These are phyloP conservation scores for Balaeniceps rex DNA, from an alignment of 2,113 vertebrate genomes.

Conservation along the genomic window DNA sequence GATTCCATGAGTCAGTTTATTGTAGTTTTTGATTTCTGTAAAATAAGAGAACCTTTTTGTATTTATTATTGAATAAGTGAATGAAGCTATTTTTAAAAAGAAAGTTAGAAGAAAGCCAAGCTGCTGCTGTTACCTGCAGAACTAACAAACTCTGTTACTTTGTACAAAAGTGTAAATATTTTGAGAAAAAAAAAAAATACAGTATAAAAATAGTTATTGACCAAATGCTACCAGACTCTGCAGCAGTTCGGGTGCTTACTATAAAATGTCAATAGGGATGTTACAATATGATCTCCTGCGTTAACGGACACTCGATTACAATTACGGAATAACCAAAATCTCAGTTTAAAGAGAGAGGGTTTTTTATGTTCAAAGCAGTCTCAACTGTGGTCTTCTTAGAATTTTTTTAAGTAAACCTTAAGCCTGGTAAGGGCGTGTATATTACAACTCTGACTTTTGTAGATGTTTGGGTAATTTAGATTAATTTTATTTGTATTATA, in stretches of 20 bases:
- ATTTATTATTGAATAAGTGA: constrained; percentile 99
- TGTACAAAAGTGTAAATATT: constrained; percentile 99
- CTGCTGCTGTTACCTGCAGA: constrained; percentile 92
- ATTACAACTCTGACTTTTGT: constrained; percentile 64
- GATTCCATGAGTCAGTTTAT: constrained; percentile 99
- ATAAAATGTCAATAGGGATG: constrained; percentile 82
- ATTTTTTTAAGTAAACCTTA: constrained; percentile 65
- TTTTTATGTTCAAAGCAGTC: constrained; percentile 59
- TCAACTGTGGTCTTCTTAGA: constrained; percentile 49
- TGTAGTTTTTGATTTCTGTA: constrained; percentile 97
- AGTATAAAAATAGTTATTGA: constrained; percentile 92
- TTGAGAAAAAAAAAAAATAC: constrained; percentile 74
- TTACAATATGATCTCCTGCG: constrained; percentile 79
- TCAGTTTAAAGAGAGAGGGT: constrained; percentile 49
- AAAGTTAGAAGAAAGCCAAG: constrained; percentile 91
- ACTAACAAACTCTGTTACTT: constrained; percentile 92
- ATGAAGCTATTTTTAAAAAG: constrained; percentile 98
- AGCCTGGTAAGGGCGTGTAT: constrained; percentile 34
- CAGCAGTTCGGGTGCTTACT: constrained; percentile 90
- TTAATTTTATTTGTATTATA: constrained; percentile 74
- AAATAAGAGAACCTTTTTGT: constrained; percentile 99
- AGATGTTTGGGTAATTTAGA: constrained; percentile 69
- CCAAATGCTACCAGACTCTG: constrained; percentile 98
- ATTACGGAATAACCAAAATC: constrained; percentile 70
- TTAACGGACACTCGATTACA: constrained; percentile 29